A percentile compares a stretch with the other conserved stretches of the same genome.
These are phyloP conservation scores for Sympetrum striolatum DNA, from an alignment of 2,888 invertebrate genomes.

Conservation along the genomic window DNA sequence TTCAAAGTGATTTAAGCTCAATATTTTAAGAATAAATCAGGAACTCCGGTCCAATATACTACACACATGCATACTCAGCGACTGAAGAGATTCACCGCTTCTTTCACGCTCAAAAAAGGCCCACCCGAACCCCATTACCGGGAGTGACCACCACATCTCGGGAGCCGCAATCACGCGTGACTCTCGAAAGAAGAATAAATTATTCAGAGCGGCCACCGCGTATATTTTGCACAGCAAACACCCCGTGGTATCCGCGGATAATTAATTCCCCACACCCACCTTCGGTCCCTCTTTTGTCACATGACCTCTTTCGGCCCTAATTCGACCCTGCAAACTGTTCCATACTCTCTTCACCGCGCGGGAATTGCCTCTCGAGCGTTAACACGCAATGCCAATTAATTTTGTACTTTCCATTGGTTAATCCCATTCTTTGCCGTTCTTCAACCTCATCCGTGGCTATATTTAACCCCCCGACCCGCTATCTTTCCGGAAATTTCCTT, in stretches of 20 bases:
- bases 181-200: no score
- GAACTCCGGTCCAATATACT: no score
- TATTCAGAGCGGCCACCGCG: no score
- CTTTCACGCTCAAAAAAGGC: background rate
- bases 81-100: no score
- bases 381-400: conserved; percentile 38
- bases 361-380: background rate
- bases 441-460: background rate
- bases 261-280: background rate
- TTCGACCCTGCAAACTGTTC: conserved; percentile 7
- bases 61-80: no score
- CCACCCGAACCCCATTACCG: background rate
- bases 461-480: background rate
- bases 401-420: background rate
- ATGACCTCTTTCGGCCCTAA: background rate
- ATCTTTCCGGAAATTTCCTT: background rate
- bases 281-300: background rate
- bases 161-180: no score
- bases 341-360: background rate
- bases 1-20: no score
- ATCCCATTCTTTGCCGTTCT: background rate
- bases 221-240: no score
- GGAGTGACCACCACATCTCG: no score
- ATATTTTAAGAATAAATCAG: no score
- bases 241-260: background rate